Conservation (phyloP, 2,797 vertebrate genomes). For the Heliangelus exortis region DNA sequence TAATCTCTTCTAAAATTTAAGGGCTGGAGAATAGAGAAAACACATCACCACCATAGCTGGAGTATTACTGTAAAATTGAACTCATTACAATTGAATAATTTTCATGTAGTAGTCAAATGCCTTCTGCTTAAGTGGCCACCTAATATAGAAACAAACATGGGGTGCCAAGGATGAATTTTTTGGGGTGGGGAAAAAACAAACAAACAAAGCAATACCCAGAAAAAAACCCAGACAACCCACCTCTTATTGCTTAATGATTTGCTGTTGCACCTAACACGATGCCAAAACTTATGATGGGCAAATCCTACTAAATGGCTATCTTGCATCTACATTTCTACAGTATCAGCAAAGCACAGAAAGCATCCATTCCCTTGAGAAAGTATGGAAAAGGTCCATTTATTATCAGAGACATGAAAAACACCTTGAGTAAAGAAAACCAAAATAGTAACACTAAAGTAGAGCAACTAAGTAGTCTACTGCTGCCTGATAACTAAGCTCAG, state of each 20-base stretch:
- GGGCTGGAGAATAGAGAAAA: background rate
- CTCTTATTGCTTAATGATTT: background rate
- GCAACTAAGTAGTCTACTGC: background rate
- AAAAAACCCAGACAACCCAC: background rate
- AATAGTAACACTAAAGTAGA: conserved; percentile 63
- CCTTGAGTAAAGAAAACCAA: conserved; percentile 57
- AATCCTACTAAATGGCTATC: background rate
- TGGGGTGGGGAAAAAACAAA: too few species aligned
- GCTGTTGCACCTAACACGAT: background rate
- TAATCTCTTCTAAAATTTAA: background rate
- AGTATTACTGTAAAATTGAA: background rate
- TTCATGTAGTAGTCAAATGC: background rate
- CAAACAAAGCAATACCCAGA: too few species aligned
- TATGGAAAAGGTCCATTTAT: conserved; percentile 45
- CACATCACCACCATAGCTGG: background rate
- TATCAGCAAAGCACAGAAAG: conserved; percentile 60
- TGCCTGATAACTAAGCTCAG: background rate
- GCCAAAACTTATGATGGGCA: background rate
- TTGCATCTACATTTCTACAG: conserved; percentile 14
- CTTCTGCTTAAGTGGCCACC: background rate
- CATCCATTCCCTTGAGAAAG: conserved; percentile 35
- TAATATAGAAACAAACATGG: background rate
- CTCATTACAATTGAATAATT: background rate
- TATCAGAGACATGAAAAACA: conserved; percentile 59
- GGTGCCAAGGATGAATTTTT: background rate